These are phyloP conservation scores for Hydropsyche betteni DNA, from an alignment of 2,888 invertebrate genomes.

Conservation along the genomic window DNA sequence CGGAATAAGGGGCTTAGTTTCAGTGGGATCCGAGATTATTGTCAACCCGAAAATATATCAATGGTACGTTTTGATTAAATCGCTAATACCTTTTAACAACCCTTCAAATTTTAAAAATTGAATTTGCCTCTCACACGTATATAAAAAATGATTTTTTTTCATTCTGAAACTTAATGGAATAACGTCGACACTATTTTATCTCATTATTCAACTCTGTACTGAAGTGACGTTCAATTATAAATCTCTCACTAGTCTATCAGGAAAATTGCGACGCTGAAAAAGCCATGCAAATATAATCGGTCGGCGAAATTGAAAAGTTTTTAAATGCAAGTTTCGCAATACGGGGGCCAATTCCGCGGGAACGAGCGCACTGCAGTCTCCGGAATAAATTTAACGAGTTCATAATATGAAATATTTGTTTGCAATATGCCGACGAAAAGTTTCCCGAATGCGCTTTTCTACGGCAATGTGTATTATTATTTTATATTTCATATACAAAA, in stretches of 20 bases:
- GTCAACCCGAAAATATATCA: slow-evolving; percentile 26
- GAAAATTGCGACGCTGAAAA: too few species aligned
- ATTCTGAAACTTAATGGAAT: too few species aligned
- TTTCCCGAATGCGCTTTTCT: slow-evolving; percentile 18
- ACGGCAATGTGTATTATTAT: not conserved
- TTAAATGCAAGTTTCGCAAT: slow-evolving; percentile 26
- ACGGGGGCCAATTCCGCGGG: slow-evolving; percentile 3
- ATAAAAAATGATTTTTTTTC: too few species aligned
- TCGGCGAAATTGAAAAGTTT: slow-evolving; percentile 5
- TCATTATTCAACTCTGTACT: too few species aligned
- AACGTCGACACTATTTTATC: too few species aligned
- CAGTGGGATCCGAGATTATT: slow-evolving; percentile 23
- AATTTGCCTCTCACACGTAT: too few species aligned
- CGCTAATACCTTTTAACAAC: slow-evolving; percentile 6
- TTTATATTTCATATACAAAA: not conserved
- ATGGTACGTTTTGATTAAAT: slow-evolving; percentile 18
- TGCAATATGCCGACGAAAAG: slow-evolving; percentile 16
- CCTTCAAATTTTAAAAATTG: not conserved
- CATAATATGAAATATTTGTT: slow-evolving; percentile 29
- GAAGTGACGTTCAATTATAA: too few species aligned
- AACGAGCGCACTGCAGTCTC: slow-evolving; percentile 13
- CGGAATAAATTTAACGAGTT: slow-evolving; percentile 30
- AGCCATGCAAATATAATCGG: not conserved
- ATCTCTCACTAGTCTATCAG: too few species aligned
- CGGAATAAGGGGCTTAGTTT: slow-evolving; percentile 31